Evolutionary conservation across 2,888 invertebrate species (phyloP).

Genomic region (Nowickia ferox): DNA sequence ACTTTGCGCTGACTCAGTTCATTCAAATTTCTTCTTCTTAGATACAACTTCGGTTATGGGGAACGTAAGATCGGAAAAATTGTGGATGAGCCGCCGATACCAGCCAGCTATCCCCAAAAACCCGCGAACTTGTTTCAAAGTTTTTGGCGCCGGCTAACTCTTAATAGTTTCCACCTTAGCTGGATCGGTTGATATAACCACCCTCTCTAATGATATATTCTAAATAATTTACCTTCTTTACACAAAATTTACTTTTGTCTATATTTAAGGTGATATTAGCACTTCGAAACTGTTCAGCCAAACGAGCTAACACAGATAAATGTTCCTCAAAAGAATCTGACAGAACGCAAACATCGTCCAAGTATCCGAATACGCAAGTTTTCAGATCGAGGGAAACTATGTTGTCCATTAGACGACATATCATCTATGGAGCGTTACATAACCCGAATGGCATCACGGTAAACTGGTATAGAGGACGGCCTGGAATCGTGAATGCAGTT

Average conservation of each 20-base stretch:
- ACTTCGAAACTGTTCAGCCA: neutral
- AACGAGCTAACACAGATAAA: neutral
- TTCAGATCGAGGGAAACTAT: neutral
- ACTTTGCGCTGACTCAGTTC: neutral
- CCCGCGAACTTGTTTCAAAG: neutral
- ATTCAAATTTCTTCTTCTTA: neutral
- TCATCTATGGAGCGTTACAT: no score
- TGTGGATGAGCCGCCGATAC: no score
- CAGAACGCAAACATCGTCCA: neutral
- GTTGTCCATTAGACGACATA: neutral
- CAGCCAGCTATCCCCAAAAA: neutral
- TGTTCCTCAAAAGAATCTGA: neutral
- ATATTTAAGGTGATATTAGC: neutral
- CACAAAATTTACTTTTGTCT: neutral
- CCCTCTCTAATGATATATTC: no score
- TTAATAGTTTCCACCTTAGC: neutral
- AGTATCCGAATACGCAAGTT: neutral
- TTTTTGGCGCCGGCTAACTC: neutral
- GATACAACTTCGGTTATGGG: neutral
- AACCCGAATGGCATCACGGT: no score
- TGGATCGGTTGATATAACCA: neutral
- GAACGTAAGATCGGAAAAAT: no score
- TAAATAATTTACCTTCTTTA: neutral
- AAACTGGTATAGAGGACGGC: neutral
- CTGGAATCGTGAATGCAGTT: neutral